Evolutionary conservation across 2,888 invertebrate genomes (phyloP).

Genomic region (Drosophila monieri): DNA sequence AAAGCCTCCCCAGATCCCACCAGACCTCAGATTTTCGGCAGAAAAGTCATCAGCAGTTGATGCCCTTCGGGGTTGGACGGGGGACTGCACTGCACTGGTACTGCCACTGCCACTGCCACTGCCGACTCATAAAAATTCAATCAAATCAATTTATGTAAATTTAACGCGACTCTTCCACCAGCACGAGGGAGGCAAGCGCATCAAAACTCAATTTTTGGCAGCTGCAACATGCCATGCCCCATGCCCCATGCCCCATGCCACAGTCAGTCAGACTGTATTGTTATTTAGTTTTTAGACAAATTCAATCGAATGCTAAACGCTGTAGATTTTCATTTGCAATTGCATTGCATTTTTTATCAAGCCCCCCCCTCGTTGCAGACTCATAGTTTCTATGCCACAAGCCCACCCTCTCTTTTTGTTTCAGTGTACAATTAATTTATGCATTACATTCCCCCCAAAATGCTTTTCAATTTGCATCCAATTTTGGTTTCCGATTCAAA

Average conservation of each 20-base stretch:
- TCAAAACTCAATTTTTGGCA: conserved; percentile 39
- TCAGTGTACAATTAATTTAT: conserved; percentile 67
- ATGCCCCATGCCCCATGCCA: too few relatives aligned
- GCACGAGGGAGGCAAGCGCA: conserved; percentile 13
- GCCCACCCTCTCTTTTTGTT: conserved; percentile 12
- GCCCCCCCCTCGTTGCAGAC: conserved; percentile 53
- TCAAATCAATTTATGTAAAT: conserved; percentile 85
- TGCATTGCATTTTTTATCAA: conserved; percentile 12
- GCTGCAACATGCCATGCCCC: conserved; percentile 11
- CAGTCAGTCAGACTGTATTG: conserved; percentile 50
- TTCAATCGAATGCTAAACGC: conserved; percentile 68
- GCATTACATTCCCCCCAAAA: conserved; percentile 65
- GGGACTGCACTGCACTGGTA: neutral
- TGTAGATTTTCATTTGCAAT: conserved; percentile 58
- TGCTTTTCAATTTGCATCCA: conserved; percentile 60
- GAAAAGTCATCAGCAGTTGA: conserved; percentile 62
- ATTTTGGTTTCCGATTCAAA: conserved; percentile 39
- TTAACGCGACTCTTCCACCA: conserved; percentile 71
- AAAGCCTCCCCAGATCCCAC: neutral
- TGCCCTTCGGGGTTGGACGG: conserved; percentile 16
- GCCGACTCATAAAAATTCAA: conserved; percentile 82
- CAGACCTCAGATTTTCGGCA: conserved; percentile 7
- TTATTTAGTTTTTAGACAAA: conserved; percentile 74
- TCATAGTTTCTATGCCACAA: too few relatives aligned
- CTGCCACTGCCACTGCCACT: conserved; percentile 5